These are phyloP conservation scores for Hipposideros armiger DNA, from an alignment of 2,113 vertebrate genomes.

Conservation along the genomic window DNA sequence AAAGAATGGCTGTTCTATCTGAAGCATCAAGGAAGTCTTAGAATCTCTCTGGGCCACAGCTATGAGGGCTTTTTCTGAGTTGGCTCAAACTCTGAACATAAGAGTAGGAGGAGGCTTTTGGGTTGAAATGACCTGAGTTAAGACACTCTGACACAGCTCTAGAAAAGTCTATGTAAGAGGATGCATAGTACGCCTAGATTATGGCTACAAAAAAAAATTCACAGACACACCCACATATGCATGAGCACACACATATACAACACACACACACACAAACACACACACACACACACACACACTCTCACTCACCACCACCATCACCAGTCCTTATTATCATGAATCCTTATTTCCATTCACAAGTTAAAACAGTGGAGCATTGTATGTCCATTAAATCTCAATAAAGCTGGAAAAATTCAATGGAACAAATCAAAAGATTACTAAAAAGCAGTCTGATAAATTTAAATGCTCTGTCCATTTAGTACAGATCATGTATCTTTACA, in stretches of 20 bases:
- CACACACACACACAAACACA: background rate
- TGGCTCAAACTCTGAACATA: background rate
- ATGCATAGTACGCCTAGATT: background rate
- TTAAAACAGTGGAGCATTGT: conserved; percentile 28
- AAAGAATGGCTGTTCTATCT: background rate
- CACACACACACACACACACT: background rate
- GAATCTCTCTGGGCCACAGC: conserved; percentile 34
- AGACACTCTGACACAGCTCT: conserved; percentile 42
- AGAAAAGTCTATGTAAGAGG: conserved; percentile 36
- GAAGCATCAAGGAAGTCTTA: conserved; percentile 28
- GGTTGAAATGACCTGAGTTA: conserved; percentile 26
- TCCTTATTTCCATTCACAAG: conserved; percentile 42
- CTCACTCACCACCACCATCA: background rate
- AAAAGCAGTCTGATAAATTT: conserved; percentile 19
- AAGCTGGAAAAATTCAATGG: background rate
- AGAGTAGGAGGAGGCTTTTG: conserved; percentile 20
- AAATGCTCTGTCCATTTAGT: conserved; percentile 6
- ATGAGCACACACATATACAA: background rate
- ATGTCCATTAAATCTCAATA: background rate
- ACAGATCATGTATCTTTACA: conserved; percentile 38
- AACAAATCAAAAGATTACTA: conserved; percentile 50
- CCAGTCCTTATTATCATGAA: conserved; percentile 35
- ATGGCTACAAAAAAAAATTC: background rate
- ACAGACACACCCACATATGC: background rate
- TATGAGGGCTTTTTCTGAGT: background rate